Base-by-base conservation (phyloP, 2,888 invertebrate genomes). In the Omphaloscelis lunosa region DNA sequence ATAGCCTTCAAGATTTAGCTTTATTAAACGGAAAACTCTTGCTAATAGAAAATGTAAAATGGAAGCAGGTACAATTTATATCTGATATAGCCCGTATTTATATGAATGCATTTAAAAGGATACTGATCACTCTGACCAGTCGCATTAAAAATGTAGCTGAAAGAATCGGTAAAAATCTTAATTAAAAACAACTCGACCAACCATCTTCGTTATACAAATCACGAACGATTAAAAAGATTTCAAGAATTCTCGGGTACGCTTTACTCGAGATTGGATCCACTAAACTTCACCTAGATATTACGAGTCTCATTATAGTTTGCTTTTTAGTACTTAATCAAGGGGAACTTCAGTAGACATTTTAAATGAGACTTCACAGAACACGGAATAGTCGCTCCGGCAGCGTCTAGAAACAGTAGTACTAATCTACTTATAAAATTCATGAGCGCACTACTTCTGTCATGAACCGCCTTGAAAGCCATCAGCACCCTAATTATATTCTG, bases 251-350 rank as follows among this genome's bases (percentile, higher is more conserved):
- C 56, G 51, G 59, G 29, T 23, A n/a, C 78, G 29, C 78, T 66
- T 73, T 45, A 68, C 58, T 68, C 39, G 17, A 59, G 39, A 78
- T 72, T 70, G 41, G n/a, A 67, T 75, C 58, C 66, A 53, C 62
- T 58, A 39, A 79, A 75, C 51, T 75, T 73, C 17, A 56, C 27
- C 69, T 29, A 66, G 71, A 75, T 72, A 73, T 79, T 65, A 75
- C 41, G 45, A 62, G 29, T 72, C 62, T 75, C 61, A 71, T 86
- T 74, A 73, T 77, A 83, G 84, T 75, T 79, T 69, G 70, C 63
- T 81, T 84, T 81, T 76, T 72, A 81, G 77, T 77, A 39, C 75
- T 87, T 77, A 76, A 77, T 86, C 73, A 75, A 76, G 72, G 45
- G 41, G 45, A 63, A 81, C 72, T 79, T 78, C 20, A 41, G 69